Conservation (phyloP, 1,140 invertebrate species). For the Teleogryllus occipitalis region DNA sequence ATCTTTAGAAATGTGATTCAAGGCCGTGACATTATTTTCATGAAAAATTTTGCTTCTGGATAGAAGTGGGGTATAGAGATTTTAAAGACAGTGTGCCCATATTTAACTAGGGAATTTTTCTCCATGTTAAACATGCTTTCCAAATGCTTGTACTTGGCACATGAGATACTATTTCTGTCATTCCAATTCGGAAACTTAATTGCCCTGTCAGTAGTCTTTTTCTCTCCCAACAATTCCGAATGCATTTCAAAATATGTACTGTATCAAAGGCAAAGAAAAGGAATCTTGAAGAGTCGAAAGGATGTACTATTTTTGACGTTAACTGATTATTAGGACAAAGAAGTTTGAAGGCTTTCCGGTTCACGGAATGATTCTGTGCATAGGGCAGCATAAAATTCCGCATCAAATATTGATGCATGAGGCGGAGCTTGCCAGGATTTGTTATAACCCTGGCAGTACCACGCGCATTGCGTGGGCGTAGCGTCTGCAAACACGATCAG, state of each 20-base stretch:
- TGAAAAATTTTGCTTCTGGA: not conserved
- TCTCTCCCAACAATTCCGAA: not conserved
- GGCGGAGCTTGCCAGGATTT: too few species aligned
- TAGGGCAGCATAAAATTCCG: too few species aligned
- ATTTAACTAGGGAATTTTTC: not conserved
- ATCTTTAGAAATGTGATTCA: not conserved
- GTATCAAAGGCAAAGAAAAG: not conserved
- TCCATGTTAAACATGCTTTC: not conserved
- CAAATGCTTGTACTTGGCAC: not conserved
- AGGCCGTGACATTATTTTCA: not conserved
- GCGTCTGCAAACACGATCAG: too few species aligned
- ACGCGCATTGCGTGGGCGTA: too few species aligned
- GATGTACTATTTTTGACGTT: not conserved
- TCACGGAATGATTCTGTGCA: not conserved
- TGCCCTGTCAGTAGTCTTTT: not conserved
- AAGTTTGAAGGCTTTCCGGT: not conserved
- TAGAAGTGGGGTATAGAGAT: not conserved
- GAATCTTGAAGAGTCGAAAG: not conserved
- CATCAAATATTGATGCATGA: too few species aligned
- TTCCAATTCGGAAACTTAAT: not conserved
- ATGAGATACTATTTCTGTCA: not conserved
- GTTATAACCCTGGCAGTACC: too few species aligned
- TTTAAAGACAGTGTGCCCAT: not conserved
- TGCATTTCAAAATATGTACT: slow-evolving; percentile 2
- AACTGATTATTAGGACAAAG: not conserved